Conservation (phyloP, 2,888 invertebrate genomes). For the Oscheius sp. region DNA sequence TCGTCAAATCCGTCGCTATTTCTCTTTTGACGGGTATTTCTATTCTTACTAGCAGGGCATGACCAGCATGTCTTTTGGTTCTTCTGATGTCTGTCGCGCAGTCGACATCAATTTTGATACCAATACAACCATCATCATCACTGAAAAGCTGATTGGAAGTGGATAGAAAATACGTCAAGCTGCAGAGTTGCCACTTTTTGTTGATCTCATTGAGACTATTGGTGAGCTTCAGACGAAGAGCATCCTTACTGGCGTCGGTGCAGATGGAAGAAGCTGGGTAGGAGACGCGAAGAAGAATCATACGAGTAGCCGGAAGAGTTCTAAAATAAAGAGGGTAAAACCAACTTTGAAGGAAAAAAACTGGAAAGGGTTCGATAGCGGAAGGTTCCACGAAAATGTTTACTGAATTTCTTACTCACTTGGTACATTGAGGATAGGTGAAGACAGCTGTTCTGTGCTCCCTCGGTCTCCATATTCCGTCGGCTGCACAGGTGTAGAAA, state of each 20-base stretch:
- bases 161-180: constrained; percentile 72
- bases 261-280: constrained; percentile 96
- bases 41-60: constrained; percentile 35
- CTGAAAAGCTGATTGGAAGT: no score
- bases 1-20: constrained; percentile 73
- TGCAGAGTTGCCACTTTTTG: constrained; percentile 95
- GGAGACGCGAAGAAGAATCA: constrained; percentile 89
- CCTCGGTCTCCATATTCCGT: constrained; percentile 92
- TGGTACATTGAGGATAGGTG: constrained; percentile 70
- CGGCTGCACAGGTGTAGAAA: constrained; percentile 96
- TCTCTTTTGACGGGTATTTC: constrained; percentile 54
- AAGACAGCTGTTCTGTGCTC: constrained; percentile 50
- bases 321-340: constrained; percentile 74
- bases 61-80: constrained; percentile 15
- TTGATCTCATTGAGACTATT: constrained; percentile 89
- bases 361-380: neutral
- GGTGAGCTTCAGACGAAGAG: constrained; percentile 80
- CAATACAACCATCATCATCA: constrained; percentile 84
- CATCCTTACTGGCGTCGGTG: constrained; percentile 83
- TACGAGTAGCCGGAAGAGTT: constrained; percentile 88
- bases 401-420: constrained; percentile 39
- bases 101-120: constrained; percentile 77
- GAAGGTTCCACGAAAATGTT: neutral
- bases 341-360: neutral
- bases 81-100: constrained; percentile 45